A percentile compares a stretch with the other conserved stretches of the same genome.
Conservation (phyloP, 2,888 invertebrate species). For the Aleiodes testaceus region DNA sequence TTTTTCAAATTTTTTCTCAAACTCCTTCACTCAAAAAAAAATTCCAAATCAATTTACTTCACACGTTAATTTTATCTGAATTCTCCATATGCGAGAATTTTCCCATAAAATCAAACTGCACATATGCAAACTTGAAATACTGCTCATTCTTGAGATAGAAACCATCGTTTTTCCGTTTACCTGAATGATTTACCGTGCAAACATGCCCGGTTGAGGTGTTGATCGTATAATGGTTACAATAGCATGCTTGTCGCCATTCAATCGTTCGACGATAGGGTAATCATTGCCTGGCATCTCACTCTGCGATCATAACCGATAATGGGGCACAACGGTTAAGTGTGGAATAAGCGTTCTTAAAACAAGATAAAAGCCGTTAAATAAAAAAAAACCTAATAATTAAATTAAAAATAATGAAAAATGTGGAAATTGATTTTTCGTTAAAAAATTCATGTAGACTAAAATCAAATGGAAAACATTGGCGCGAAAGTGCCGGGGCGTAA, state of each 20-base stretch:
- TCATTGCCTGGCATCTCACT: slow-evolving; percentile 68
- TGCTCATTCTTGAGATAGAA: too few relatives aligned
- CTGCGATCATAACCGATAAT: slow-evolving; percentile 67
- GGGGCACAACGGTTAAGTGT: slow-evolving; percentile 25
- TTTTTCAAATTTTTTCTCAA: too few relatives aligned
- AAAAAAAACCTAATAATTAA: not conserved
- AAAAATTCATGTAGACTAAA: not conserved
- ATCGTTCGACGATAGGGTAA: slow-evolving; percentile 68
- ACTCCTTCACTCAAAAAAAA: too few relatives aligned
- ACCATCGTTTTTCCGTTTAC: too few relatives aligned
- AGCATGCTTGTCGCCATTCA: slow-evolving; percentile 63
- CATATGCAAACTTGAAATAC: too few relatives aligned
- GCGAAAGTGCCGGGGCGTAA: slow-evolving; percentile 55
- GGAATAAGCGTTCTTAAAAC: not conserved
- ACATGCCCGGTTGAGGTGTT: slow-evolving; percentile 59
- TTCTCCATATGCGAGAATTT: too few relatives aligned
- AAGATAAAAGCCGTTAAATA: too few relatives aligned
- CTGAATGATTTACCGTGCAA: too few relatives aligned
- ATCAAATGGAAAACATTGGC: slow-evolving; percentile 10
- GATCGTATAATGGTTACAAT: slow-evolving; percentile 68
- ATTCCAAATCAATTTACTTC: too few relatives aligned
- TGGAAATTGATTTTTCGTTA: not conserved
- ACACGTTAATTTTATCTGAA: too few relatives aligned
- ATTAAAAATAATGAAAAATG: not conserved
- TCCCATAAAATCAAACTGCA: too few relatives aligned